Percentiles rank a stretch among this genome's conserved stretches.
These are phyloP conservation scores for Astropecten irregularis DNA, from an alignment of 53 echinoderm and acorn worm species.

Conservation along the genomic window DNA sequence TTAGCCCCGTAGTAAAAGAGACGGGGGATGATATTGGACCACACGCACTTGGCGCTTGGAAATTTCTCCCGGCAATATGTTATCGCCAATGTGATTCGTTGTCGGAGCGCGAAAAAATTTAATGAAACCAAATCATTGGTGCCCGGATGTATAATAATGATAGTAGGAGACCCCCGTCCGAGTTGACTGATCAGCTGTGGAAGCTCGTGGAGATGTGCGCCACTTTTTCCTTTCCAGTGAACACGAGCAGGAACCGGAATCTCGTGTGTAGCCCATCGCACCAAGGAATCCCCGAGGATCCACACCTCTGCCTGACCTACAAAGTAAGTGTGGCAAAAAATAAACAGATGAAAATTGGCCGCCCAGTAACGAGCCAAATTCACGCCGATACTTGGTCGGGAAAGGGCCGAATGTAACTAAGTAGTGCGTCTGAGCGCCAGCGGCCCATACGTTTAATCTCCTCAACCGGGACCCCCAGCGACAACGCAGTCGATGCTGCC, in stretches of 20 bases:
- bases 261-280: background rate
- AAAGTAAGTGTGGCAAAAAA: too few species aligned
- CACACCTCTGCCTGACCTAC: background rate
- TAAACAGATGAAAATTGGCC: too few species aligned
- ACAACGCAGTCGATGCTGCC: conserved; percentile 27
- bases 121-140: too few species aligned
- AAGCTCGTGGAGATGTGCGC: background rate
- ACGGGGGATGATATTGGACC: background rate
- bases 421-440: too few species aligned
- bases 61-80: background rate
- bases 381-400: background rate
- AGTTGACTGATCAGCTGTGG: background rate
- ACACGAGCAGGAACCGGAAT: background rate
- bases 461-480: background rate
- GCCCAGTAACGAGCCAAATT: background rate
- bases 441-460: conserved; percentile 29
- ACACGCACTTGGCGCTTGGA: background rate
- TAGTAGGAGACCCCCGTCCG: background rate
- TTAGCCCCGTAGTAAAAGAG: background rate
- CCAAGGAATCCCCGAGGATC: conserved; percentile 10
- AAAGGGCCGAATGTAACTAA: background rate
- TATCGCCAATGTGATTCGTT: too few species aligned
- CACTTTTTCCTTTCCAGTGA: background rate
- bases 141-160: background rate
- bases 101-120: conserved; percentile 4